A percentile compares a stretch with the other conserved stretches of the same genome.
These are phyloP conservation scores for Spilosoma lubricipeda DNA, from an alignment of 2,888 invertebrate species.

Conservation along the genomic window DNA sequence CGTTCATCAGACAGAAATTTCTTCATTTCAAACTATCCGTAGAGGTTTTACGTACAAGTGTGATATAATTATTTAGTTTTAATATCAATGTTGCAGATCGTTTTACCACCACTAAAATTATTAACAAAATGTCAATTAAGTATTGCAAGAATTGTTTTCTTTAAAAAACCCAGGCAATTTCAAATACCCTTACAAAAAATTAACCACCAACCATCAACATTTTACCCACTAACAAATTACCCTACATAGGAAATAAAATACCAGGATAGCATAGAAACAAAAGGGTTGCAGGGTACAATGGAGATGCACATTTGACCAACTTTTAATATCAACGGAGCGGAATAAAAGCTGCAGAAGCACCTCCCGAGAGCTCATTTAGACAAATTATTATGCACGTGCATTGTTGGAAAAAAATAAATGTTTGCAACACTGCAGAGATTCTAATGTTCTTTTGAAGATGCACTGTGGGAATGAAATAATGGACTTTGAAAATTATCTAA, in stretches of 20 bases:
- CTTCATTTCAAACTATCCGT: not conserved
- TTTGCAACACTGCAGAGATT: constrained; percentile 22
- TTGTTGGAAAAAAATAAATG: constrained; percentile 57
- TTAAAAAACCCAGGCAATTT: not conserved
- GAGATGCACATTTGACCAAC: constrained; percentile 73
- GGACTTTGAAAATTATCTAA: not conserved
- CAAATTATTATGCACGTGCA: constrained; percentile 75
- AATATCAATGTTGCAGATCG: not conserved
- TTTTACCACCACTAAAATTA: too few relatives aligned
- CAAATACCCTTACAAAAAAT: constrained; percentile 20
- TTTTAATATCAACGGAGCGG: constrained; percentile 73
- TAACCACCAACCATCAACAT: constrained; percentile 29
- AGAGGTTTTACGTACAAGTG: not conserved
- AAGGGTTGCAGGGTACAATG: constrained; percentile 65
- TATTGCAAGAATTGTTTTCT: not conserved
- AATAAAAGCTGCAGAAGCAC: constrained; percentile 63
- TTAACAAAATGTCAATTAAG: not conserved
- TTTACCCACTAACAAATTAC: constrained; percentile 43
- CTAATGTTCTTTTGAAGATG: constrained; percentile 15
- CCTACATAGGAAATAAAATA: constrained; percentile 40
- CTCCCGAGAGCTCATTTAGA: constrained; percentile 72
- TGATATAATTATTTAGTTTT: not conserved
- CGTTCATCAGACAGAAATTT: not conserved
- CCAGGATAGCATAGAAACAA: constrained; percentile 65
- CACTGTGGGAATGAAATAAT: not conserved